Conservation (phyloP, 2,888 invertebrate genomes). For the Laothoe populi region DNA sequence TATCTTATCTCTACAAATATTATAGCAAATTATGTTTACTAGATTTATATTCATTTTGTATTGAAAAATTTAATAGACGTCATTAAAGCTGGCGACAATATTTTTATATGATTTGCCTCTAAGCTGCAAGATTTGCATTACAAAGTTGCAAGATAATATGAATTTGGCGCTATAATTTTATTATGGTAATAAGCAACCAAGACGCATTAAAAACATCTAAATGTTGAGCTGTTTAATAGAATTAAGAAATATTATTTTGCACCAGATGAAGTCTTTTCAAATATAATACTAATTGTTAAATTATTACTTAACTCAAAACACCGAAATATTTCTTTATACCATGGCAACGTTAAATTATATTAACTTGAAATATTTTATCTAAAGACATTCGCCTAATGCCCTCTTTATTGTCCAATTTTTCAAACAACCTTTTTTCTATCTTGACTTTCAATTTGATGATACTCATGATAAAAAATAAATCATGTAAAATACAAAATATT, state of each 20-base stretch:
- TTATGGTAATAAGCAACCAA: background rate
- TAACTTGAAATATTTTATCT: too few species aligned
- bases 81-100: background rate
- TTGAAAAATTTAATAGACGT: constrained; percentile 3
- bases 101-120: constrained; percentile 1
- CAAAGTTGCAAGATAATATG: constrained; percentile 10
- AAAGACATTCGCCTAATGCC: background rate
- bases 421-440: background rate
- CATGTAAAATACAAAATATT: background rate
- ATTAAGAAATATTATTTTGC: too few species aligned
- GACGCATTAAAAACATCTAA: background rate
- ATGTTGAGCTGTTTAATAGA: background rate
- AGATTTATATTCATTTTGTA: background rate
- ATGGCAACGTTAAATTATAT: too few species aligned
- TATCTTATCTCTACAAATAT: too few species aligned
- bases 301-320: too few species aligned
- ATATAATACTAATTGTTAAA: too few species aligned
- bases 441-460: background rate
- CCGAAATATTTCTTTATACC: too few species aligned
- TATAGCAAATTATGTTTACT: too few species aligned
- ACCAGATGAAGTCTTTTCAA: too few species aligned
- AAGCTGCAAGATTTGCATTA: constrained; percentile 19
- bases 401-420: background rate
- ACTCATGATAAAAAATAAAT: background rate
- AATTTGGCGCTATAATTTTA: background rate